A percentile compares a stretch with the other conserved stretches of the same genome.
Evolutionary conservation across 2,888 invertebrate genomes (phyloP).

Genomic region (Acleris literana): DNA sequence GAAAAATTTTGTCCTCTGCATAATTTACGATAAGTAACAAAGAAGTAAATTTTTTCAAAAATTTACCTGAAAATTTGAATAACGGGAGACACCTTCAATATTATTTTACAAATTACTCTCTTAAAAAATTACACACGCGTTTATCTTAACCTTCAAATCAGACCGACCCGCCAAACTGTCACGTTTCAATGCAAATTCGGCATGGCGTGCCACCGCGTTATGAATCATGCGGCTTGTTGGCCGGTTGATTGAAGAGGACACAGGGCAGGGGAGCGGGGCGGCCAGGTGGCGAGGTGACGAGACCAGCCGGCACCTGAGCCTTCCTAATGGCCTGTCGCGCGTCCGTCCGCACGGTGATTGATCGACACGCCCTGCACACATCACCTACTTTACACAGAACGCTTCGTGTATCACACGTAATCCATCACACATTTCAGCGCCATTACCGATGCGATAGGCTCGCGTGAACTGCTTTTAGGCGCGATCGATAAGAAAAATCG

Average conservation of each 20-base stretch:
- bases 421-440: constrained; percentile 65
- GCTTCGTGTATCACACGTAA: constrained; percentile 64
- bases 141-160: background rate
- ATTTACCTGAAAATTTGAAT: too few species aligned
- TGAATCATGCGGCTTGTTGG: constrained; percentile 54
- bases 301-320: constrained; percentile 65
- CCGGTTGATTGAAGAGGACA: constrained; percentile 59
- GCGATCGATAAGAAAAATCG: constrained; percentile 27
- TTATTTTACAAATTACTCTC: too few species aligned
- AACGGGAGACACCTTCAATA: too few species aligned
- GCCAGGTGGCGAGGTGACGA: constrained; percentile 38
- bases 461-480: constrained; percentile 33
- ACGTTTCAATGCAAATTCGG: constrained; percentile 30
- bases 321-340: constrained; percentile 78
- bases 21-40: too few species aligned
- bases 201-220: constrained; percentile 25
- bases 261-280: constrained; percentile 42
- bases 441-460: constrained; percentile 37
- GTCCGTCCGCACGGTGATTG: constrained; percentile 78
- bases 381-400: constrained; percentile 51
- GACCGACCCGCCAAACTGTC: background rate
- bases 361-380: constrained; percentile 75
- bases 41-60: too few species aligned
- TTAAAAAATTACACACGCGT: too few species aligned
- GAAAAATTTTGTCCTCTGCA: accelerated